phyloP scores from a whole-genome alignment of 2,888 invertebrate species.

The Dascillus cervinus region DNA sequence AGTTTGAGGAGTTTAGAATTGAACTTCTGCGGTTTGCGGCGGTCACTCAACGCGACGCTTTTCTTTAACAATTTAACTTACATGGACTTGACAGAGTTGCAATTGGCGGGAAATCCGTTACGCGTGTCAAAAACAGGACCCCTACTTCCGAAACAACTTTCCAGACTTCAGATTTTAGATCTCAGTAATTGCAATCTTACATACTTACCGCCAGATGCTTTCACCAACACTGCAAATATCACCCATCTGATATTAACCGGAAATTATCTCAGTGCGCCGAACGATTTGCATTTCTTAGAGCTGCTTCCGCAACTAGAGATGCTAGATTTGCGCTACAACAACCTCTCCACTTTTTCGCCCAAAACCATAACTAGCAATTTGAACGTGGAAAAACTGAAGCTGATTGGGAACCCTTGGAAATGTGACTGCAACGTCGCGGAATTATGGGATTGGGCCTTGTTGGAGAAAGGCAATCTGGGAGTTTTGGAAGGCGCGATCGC shows the following conservation, averaged over 20 bases:
- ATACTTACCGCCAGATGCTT: slow-evolving; percentile 52
- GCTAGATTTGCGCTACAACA: slow-evolving; percentile 57
- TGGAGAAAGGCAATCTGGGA: slow-evolving; percentile 55
- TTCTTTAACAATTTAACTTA: slow-evolving; percentile 59
- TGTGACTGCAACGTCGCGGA: slow-evolving; percentile 63
- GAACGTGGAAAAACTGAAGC: slow-evolving; percentile 51
- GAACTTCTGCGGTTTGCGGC: slow-evolving; percentile 59
- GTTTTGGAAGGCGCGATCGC: slow-evolving; percentile 59
- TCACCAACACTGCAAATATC: slow-evolving; percentile 54
- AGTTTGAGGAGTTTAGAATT: slow-evolving; percentile 59
- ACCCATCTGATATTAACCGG: slow-evolving; percentile 54
- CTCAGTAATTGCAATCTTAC: slow-evolving; percentile 58
- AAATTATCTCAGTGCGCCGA: slow-evolving; percentile 47
- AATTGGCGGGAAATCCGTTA: slow-evolving; percentile 60
- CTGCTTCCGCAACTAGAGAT: slow-evolving; percentile 50
- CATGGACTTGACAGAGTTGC: slow-evolving; percentile 58
- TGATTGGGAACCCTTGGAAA: slow-evolving; percentile 61
- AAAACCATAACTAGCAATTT: slow-evolving; percentile 50
- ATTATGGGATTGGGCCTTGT: slow-evolving; percentile 66
- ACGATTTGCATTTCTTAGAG: slow-evolving; percentile 50
- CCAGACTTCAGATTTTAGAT: slow-evolving; percentile 55
- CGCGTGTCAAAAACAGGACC: slow-evolving; percentile 51
- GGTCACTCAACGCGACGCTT: slow-evolving; percentile 55
- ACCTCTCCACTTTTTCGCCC: slow-evolving; percentile 52
- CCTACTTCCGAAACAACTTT: slow-evolving; percentile 57